Evolutionary conservation across 2,113 vertebrate species (phyloP).

Genomic region (Forbesichthys agassizii): DNA sequence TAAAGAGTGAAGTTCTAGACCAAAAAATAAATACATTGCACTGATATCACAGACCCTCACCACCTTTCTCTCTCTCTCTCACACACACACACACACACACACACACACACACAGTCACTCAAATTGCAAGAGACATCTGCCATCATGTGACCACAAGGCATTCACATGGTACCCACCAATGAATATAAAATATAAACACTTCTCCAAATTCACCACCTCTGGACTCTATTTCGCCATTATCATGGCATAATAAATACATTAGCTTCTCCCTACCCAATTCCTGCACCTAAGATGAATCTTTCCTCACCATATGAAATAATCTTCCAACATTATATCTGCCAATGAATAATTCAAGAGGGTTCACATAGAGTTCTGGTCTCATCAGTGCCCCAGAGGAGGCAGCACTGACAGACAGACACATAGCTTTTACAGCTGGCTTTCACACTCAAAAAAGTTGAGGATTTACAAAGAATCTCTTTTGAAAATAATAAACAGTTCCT

Average conservation of each 20-base stretch:
- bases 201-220: conserved; percentile 69
- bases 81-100: conserved; percentile 1
- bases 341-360: conserved; percentile 78
- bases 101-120: background rate
- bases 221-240: conserved; percentile 77
- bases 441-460: conserved; percentile 34
- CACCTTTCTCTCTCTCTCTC: background rate
- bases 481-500: conserved; percentile 42
- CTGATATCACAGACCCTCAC: background rate
- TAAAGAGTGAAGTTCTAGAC: conserved; percentile 11
- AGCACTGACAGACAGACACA: conserved; percentile 49
- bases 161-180: conserved; percentile 68
- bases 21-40: conserved; percentile 17
- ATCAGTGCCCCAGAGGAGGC: conserved; percentile 54
- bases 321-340: conserved; percentile 76
- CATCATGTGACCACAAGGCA: conserved; percentile 70
- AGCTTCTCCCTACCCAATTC: conserved; percentile 69
- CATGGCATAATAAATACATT: conserved; percentile 82
- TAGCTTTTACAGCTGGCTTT: conserved; percentile 31
- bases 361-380: conserved; percentile 64
- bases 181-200: conserved; percentile 79
- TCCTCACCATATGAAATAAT: conserved; percentile 78
- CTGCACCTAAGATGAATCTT: conserved; percentile 76
- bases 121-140: conserved; percentile 55
- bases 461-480: conserved; percentile 33